Percentiles rank a stretch among this genome's conserved stretches.
Conservation (phyloP, 2,113 vertebrate species). For the Eidolon helvum region DNA sequence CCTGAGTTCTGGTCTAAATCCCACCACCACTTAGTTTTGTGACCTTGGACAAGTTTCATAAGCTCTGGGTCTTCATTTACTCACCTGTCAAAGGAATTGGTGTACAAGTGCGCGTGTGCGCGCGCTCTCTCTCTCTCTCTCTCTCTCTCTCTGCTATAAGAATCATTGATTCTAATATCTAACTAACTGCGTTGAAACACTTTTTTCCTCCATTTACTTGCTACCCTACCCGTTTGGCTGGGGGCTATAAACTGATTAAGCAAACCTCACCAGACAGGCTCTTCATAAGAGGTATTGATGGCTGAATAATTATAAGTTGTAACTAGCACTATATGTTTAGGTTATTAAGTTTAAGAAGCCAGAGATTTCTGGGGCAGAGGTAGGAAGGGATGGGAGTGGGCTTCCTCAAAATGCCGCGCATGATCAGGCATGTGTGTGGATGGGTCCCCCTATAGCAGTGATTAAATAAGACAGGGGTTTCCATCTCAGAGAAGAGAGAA, state of each 20-base stretch:
- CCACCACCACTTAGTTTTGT: not conserved
- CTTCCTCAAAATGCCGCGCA: not conserved
- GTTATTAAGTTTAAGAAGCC: not conserved
- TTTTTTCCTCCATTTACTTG: not conserved
- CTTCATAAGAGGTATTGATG: not conserved
- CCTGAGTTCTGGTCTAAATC: not conserved
- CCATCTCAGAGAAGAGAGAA: not conserved
- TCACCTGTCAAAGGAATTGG: constrained; percentile 49
- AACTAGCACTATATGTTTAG: not conserved
- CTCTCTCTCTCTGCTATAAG: not conserved
- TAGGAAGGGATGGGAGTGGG: not conserved
- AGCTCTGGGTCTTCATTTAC: not conserved
- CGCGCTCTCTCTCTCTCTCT: not conserved
- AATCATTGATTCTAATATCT: constrained; percentile 16
- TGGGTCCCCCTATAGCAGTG: not conserved
- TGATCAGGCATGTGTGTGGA: not conserved
- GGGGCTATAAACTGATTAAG: constrained; percentile 11
- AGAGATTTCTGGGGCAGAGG: not conserved
- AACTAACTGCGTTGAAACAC: constrained; percentile 24
- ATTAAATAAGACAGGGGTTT: not conserved
- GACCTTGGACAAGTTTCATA: constrained; percentile 11
- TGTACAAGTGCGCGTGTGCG: not conserved
- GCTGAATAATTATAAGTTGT: not conserved
- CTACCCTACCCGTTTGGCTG: not conserved
- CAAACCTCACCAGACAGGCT: not conserved